These are phyloP conservation scores for Lasiurus borealis DNA, from an alignment of 2,113 vertebrate species.

Conservation along the genomic window DNA sequence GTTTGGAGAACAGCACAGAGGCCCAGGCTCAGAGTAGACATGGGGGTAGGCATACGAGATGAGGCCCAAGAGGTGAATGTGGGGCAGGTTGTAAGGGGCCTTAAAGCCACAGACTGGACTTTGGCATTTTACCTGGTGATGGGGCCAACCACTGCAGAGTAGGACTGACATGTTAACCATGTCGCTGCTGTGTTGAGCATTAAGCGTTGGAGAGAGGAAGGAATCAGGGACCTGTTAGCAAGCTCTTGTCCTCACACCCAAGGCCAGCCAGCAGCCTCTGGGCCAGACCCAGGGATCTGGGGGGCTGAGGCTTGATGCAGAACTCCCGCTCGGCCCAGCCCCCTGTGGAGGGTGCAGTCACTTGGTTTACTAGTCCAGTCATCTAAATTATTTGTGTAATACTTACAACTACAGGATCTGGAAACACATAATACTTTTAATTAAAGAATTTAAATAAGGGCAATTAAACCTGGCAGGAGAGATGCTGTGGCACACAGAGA, in stretches of 20 bases:
- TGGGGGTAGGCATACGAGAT: fast-evolving
- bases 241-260: background rate
- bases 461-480: slow-evolving; percentile 81
- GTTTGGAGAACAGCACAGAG: background rate
- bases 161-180: background rate
- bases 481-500: slow-evolving; percentile 70
- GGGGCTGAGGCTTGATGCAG: background rate
- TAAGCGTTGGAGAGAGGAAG: background rate
- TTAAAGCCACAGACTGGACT: background rate
- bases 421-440: slow-evolving; percentile 78
- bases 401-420: slow-evolving; percentile 71
- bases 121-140: background rate
- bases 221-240: background rate
- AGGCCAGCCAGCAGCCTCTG: background rate
- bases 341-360: background rate
- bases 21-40: background rate
- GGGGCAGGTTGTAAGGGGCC: background rate
- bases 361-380: slow-evolving; percentile 49
- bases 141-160: background rate
- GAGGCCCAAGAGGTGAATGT: background rate
- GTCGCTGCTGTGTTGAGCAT: background rate
- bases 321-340: fast-evolving
- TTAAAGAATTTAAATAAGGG: slow-evolving; percentile 83
- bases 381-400: slow-evolving; percentile 76
- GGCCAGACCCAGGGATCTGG: background rate